Percentiles rank a stretch among this genome's conserved stretches.
These are phyloP conservation scores for Agapornis roseicollis DNA, from an alignment of 2,113 vertebrate genomes.

Conservation along the genomic window DNA sequence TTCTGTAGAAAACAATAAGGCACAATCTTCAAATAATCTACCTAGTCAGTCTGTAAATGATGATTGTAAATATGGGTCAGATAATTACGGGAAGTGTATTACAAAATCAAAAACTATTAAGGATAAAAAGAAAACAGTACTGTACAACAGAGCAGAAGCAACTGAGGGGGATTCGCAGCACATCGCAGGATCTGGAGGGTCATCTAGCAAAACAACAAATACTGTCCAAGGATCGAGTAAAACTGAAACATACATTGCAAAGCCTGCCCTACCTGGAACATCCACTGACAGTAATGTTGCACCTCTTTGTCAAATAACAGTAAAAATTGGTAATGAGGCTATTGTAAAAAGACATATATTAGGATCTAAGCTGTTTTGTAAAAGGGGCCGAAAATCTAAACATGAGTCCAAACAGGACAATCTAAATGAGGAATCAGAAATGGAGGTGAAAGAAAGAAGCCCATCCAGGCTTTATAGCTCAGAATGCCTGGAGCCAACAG, in stretches of 20 bases:
- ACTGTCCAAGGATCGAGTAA: constrained; percentile 71
- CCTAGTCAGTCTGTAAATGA: constrained; percentile 19
- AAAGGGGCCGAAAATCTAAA: constrained; percentile 80
- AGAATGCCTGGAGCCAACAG: constrained; percentile 76
- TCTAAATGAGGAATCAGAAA: constrained; percentile 52
- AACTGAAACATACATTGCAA: constrained; percentile 95
- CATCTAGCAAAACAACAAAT: constrained; percentile 62
- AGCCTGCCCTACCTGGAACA: constrained; percentile 92
- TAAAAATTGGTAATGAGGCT: constrained; percentile 96
- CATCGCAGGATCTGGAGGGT: constrained; percentile 60
- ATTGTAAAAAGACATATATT: constrained; percentile 92
- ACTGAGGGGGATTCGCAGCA: constrained; percentile 74
- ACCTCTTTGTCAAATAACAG: constrained; percentile 96
- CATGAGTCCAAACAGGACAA: constrained; percentile 60
- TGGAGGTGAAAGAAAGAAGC: constrained; percentile 69
- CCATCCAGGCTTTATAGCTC: constrained; percentile 74
- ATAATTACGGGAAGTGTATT: constrained; percentile 38
- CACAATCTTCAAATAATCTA: neutral
- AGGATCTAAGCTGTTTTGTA: constrained; percentile 91
- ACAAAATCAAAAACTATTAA: constrained; percentile 70
- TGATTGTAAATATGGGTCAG: constrained; percentile 38
- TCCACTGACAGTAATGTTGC: constrained; percentile 85
- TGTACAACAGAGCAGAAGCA: constrained; percentile 75
- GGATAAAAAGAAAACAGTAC: constrained; percentile 78
- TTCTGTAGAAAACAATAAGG: constrained; percentile 37